Conservation (phyloP, 2,888 invertebrate species). For the Leptopilina myrica region DNA sequence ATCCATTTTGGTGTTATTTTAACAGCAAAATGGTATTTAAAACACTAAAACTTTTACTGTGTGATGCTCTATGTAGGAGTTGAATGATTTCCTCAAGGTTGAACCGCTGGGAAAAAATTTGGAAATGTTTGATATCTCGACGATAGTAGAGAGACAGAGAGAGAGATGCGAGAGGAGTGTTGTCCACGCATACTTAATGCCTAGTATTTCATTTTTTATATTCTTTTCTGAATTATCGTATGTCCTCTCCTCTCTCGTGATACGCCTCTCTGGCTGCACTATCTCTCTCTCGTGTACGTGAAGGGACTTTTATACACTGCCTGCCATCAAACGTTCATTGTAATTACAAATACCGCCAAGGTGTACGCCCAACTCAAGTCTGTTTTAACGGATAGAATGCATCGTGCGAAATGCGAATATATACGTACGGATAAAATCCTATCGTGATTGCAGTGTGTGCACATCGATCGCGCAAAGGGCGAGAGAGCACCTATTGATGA, state of each 20-base stretch:
- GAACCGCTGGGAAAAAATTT: not conserved
- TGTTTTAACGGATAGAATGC: slow-evolving; percentile 50
- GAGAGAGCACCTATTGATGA: slow-evolving; percentile 18
- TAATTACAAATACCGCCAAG: slow-evolving; percentile 67
- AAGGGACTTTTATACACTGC: slow-evolving; percentile 66
- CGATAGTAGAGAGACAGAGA: too few species aligned
- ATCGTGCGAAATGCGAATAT: slow-evolving; percentile 44
- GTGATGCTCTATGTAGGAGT: not conserved
- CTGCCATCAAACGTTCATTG: slow-evolving; percentile 65
- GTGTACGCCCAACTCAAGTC: slow-evolving; percentile 59
- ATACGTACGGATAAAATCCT: slow-evolving; percentile 38
- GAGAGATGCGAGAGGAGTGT: too few species aligned
- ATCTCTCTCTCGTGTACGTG: slow-evolving; percentile 47
- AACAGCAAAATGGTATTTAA: too few species aligned
- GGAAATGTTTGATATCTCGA: too few species aligned
- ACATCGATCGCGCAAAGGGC: slow-evolving; percentile 31
- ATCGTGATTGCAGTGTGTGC: slow-evolving; percentile 32
- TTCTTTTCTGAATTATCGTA: slow-evolving; percentile 50
- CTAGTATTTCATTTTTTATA: slow-evolving; percentile 51
- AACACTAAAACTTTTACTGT: too few species aligned
- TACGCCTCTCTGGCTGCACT: slow-evolving; percentile 46
- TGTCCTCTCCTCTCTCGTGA: slow-evolving; percentile 45
- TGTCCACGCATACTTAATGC: not conserved
- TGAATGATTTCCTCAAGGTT: not conserved
- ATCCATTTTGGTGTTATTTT: too few species aligned